phyloP scores from a whole-genome alignment of 2,113 vertebrate species.

The Oceanodroma tethys region DNA sequence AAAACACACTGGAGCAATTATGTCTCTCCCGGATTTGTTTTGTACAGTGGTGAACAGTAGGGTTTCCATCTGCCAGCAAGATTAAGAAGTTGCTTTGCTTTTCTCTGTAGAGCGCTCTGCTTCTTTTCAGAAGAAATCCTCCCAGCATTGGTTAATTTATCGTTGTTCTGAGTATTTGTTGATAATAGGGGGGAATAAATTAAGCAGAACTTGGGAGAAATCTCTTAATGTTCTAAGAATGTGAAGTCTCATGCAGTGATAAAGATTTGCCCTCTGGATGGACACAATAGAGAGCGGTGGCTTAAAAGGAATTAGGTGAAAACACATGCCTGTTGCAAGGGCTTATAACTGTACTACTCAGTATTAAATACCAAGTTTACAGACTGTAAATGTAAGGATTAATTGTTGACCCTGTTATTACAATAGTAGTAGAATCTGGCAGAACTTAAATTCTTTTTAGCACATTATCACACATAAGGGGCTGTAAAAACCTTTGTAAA shows the following conservation, averaged over 20 bases:
- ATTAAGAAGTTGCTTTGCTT: conserved; percentile 49
- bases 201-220: conserved; percentile 23
- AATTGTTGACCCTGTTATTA: conserved; percentile 21
- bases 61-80: conserved; percentile 51
- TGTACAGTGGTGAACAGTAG: conserved; percentile 50
- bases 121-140: conserved; percentile 50
- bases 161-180: conserved; percentile 4
- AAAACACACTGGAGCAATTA: conserved; percentile 37
- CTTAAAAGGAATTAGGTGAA: conserved; percentile 27
- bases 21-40: conserved; percentile 19
- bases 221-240: background rate
- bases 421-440: conserved; percentile 3
- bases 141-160: conserved; percentile 43
- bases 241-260: conserved; percentile 3
- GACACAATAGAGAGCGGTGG: background rate
- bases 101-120: background rate
- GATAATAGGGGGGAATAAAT: conserved; percentile 31
- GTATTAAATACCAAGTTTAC: conserved; percentile 30
- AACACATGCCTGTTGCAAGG: background rate
- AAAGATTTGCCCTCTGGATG: conserved; percentile 18
- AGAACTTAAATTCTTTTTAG: conserved; percentile 27
- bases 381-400: conserved; percentile 28
- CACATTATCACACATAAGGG: conserved; percentile 2
- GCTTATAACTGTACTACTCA: background rate
- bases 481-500: conserved; percentile 21